These are phyloP conservation scores for Uloborus diversus DNA, from an alignment of 1,140 invertebrate genomes.

Conservation along the genomic window DNA sequence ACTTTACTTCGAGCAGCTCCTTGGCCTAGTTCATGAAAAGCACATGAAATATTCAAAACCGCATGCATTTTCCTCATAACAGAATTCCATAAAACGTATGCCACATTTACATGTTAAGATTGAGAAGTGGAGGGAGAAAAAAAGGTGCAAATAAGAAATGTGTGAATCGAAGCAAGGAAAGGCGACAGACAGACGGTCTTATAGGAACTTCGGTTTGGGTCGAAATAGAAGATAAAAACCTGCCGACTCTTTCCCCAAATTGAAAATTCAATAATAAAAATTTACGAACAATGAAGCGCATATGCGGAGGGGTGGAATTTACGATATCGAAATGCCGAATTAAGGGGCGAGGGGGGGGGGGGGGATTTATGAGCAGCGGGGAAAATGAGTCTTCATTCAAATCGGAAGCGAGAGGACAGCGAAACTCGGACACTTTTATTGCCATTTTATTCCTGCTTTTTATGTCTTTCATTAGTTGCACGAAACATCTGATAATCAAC, in stretches of 20 bases:
- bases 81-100: no score
- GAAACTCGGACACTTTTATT: not conserved
- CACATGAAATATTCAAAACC: no score
- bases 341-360: not conserved
- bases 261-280: conserved; percentile 37
- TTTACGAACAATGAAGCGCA: conserved; percentile 1
- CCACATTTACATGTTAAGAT: no score
- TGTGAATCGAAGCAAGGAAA: no score
- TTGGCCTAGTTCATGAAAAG: no score
- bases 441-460: not conserved
- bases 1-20: no score
- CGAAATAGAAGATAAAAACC: not conserved
- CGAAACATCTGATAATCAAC: conserved; percentile 20
- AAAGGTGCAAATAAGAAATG: no score
- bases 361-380: not conserved
- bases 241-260: conserved; percentile 1
- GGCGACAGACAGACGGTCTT: no score
- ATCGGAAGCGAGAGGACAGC: not conserved
- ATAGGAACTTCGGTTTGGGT: no score
- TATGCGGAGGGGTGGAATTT: not conserved
- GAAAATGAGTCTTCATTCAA: not conserved
- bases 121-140: not conserved
- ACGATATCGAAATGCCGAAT: not conserved
- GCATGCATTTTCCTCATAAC: no score
- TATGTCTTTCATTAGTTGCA: conserved; percentile 34